These are phyloP conservation scores for Heliconius charithonia DNA, from an alignment of 2,888 invertebrate genomes.

Conservation along the genomic window DNA sequence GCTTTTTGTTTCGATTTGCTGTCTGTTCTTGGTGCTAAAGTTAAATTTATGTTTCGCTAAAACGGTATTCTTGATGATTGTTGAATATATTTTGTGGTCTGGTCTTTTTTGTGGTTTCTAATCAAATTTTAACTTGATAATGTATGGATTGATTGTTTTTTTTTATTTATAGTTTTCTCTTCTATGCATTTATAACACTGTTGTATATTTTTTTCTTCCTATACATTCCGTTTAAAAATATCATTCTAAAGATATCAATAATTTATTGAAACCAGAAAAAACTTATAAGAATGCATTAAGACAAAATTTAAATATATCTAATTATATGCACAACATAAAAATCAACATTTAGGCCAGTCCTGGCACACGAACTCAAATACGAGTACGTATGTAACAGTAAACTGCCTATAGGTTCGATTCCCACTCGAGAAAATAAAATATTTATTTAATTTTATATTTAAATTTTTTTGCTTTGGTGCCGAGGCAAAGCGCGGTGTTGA, in stretches of 20 bases:
- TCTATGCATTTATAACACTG: neutral
- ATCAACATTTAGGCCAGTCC: no score
- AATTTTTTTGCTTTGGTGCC: no score
- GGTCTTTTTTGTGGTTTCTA: conserved; percentile 31
- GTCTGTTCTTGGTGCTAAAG: conserved; percentile 64
- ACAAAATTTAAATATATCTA: neutral
- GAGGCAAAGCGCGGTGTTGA: no score
- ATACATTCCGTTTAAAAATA: no score
- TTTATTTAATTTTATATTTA: no score
- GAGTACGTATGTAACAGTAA: no score
- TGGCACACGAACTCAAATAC: no score
- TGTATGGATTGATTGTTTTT: neutral
- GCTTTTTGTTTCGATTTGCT: conserved; percentile 71
- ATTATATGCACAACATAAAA: no score
- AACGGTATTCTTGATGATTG: conserved; percentile 42
- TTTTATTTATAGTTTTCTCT: neutral
- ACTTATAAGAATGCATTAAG: neutral
- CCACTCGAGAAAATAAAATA: no score
- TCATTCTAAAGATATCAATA: neutral
- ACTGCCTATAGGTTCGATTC: no score
- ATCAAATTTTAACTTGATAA: conserved; percentile 29
- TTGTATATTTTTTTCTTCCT: neutral
- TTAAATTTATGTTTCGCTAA: conserved; percentile 55
- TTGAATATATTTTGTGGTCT: conserved; percentile 44
- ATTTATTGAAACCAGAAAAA: neutral